Evolutionary conservation across 1,140 invertebrate species (phyloP).

Genomic region (Trichonephila inaurata): DNA sequence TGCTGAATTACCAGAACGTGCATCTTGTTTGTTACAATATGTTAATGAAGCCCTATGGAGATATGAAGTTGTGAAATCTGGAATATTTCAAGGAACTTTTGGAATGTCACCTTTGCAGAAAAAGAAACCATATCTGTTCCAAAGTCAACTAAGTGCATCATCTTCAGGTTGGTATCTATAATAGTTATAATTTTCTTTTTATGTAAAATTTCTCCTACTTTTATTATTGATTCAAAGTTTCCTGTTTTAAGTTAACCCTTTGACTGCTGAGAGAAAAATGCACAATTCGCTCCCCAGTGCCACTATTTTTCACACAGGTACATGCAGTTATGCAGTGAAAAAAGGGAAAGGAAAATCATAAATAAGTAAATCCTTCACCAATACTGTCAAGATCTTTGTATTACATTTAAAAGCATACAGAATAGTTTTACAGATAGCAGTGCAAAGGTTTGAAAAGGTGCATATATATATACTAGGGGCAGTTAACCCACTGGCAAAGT

Average conservation of each 20-base stretch:
- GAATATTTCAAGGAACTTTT: constrained; percentile 57
- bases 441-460: too few species aligned
- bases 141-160: constrained; percentile 1
- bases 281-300: too few species aligned
- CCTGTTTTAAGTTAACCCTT: background rate
- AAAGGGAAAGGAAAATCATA: too few species aligned
- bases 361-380: too few species aligned
- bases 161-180: constrained; percentile 47
- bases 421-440: too few species aligned
- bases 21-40: constrained; percentile 54
- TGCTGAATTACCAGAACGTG: constrained; percentile 4
- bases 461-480: too few species aligned
- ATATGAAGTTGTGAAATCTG: constrained; percentile 65
- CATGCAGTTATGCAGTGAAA: too few species aligned
- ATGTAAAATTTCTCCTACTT: background rate
- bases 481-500: too few species aligned
- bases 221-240: background rate
- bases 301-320: too few species aligned
- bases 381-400: too few species aligned
- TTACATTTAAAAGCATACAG: too few species aligned
- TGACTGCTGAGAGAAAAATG: background rate
- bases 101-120: background rate
- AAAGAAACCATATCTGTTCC: constrained; percentile 42
- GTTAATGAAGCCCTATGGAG: constrained; percentile 73
- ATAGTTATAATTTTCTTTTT: background rate